Conservation (phyloP, 2,797 vertebrate genomes). For the Echiichthys vipera region DNA sequence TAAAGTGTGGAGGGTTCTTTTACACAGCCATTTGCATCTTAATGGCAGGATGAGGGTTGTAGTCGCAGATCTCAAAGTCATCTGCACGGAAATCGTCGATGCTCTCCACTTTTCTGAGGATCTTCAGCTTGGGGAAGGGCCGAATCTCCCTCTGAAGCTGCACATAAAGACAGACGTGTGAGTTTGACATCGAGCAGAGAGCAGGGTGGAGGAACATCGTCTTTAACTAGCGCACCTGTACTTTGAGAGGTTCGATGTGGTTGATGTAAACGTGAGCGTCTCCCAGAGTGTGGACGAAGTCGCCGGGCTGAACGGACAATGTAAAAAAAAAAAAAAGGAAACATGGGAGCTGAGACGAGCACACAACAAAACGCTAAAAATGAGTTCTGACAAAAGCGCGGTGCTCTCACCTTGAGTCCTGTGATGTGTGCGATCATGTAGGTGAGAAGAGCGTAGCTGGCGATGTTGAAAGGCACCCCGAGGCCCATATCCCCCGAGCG, state of each 20-base stretch:
- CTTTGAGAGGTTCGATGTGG: slow-evolving; percentile 92
- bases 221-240: slow-evolving; percentile 85
- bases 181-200: not conserved
- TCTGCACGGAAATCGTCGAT: slow-evolving; percentile 91
- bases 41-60: slow-evolving; percentile 93
- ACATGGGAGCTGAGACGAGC: not conserved
- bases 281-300: slow-evolving; percentile 96
- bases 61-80: slow-evolving; percentile 93
- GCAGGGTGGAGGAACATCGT: fast-evolving
- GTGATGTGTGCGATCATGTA: slow-evolving; percentile 98
- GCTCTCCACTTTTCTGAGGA: slow-evolving; percentile 88
- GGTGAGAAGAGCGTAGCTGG: slow-evolving; percentile 96
- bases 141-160: slow-evolving; percentile 94
- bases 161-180: slow-evolving; percentile 20
- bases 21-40: slow-evolving; percentile 99
- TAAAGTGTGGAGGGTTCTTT: slow-evolving; percentile 21
- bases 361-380: fast-evolving
- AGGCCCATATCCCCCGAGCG: slow-evolving; percentile 97
- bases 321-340: not conserved
- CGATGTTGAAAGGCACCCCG: slow-evolving; percentile 98
- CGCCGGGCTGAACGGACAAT: slow-evolving; percentile 86
- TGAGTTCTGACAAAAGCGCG: fast-evolving
- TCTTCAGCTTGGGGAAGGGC: slow-evolving; percentile 93
- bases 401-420: slow-evolving; percentile 88
- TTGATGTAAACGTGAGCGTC: slow-evolving; percentile 96